Base-by-base conservation (phyloP, 2,113 vertebrate species). In the Toxotes chatareus region DNA sequence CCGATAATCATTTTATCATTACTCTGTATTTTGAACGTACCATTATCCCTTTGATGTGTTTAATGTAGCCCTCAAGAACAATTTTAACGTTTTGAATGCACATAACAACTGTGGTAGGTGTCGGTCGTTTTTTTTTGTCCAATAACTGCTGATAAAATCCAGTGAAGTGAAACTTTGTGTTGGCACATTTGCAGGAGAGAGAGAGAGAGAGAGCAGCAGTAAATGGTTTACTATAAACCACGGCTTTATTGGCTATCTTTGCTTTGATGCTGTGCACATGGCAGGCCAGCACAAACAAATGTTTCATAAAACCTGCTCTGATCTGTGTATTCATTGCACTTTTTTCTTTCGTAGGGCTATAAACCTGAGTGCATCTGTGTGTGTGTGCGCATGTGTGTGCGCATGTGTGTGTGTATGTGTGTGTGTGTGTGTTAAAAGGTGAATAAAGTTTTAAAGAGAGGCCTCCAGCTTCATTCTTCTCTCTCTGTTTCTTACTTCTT, bases 241-340 rank as follows among this genome's bases (percentile, higher is more conserved):
- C 49, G 19, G 60, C 62, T 93, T 90, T 88, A 91, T 85, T 88
- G 79, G 83, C 79, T 80, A 63, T 82, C 68, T 76, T 16, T 27
- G 71, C 82, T 84, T 87, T 91, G 89, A 90, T 86, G 89, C 68
- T 57, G 71, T 73, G 81, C 80, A 89, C 85, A 89, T 77, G 87
- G 87, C 86, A 61, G 79, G 16, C 72, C 75, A 65, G 82, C 80
- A 74, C 56, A 53, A 86, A 86, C 86, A 84, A 86, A 86, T 82
- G 83, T 68, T 90, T 87, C 68, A 83, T 78, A 76, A 90, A 88
- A 86, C 63, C 63, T 27, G 69, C 77, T 80, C 73, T 60, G 64
- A 89, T 86, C 70, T 86, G 73, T 72, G 80, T 42, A 4, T 83
- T 77, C 61, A 56, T 23, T 46, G 65, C 55, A 21, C 66, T 59